These are phyloP conservation scores for Pangasius larnaudii DNA, from an alignment of 2,797 vertebrate species.

Conservation along the genomic window DNA sequence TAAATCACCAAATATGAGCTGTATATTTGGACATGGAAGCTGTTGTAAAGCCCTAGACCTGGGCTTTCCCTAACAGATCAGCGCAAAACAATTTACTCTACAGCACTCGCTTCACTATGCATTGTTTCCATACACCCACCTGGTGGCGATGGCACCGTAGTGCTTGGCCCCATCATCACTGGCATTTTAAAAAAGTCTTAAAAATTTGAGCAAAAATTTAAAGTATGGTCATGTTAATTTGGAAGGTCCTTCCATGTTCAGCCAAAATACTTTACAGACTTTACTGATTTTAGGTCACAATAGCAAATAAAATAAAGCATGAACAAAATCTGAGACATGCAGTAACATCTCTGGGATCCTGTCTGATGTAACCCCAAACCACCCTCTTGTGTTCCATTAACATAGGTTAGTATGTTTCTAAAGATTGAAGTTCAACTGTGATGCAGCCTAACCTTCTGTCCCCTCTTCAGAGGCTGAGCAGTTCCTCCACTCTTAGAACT, in stretches of 20 bases:
- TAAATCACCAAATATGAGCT: too few species aligned
- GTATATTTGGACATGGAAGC: too few species aligned
- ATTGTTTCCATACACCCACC: too few species aligned
- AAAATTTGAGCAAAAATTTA: neutral
- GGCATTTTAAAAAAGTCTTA: neutral
- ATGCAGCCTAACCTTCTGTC: slow-evolving; percentile 85
- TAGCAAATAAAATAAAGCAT: neutral
- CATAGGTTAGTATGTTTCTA: neutral
- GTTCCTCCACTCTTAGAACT: slow-evolving; percentile 64
- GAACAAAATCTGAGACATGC: neutral
- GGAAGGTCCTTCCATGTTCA: neutral
- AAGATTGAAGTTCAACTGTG: neutral
- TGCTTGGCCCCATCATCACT: too few species aligned
- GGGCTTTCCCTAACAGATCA: too few species aligned
- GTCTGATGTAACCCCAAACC: neutral
- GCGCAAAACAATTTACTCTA: too few species aligned
- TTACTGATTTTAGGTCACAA: neutral
- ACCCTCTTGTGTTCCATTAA: neutral
- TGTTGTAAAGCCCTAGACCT: too few species aligned
- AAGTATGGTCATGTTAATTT: neutral
- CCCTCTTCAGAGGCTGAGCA: slow-evolving; percentile 83
- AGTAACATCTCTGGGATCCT: neutral
- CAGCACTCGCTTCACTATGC: too few species aligned
- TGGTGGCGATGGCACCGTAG: too few species aligned
- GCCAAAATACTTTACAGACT: neutral